A percentile compares a stretch with the other conserved stretches of the same genome.
These are phyloP conservation scores for Temnothorax ravouxi DNA, from an alignment of 2,888 invertebrate genomes.

Conservation along the genomic window DNA sequence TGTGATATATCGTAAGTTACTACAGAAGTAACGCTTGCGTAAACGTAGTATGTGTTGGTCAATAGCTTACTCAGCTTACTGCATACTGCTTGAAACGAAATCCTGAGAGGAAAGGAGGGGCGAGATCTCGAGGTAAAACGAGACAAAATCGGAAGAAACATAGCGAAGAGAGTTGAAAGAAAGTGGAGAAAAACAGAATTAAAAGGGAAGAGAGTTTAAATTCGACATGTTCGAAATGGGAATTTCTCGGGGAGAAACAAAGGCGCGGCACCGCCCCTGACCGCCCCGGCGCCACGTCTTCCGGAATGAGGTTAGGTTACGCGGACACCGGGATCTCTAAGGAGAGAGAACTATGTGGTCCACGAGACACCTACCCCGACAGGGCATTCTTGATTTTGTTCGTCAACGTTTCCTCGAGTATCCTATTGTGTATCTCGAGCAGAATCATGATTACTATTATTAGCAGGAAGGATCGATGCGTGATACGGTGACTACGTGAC, in stretches of 20 bases:
- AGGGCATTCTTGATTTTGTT: conserved; percentile 98
- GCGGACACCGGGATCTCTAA: conserved; percentile 7
- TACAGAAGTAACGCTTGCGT: too few relatives aligned
- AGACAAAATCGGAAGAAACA: neutral
- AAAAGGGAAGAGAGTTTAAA: neutral
- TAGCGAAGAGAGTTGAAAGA: neutral
- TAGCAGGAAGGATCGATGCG: conserved; percentile 7
- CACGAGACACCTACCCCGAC: conserved; percentile 93
- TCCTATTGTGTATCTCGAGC: conserved; percentile 99
- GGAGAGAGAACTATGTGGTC: conserved; percentile 24
- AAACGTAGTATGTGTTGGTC: too few relatives aligned
- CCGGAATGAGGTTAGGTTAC: conserved; percentile 36
- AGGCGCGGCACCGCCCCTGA: conserved; percentile 78
- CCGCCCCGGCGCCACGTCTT: conserved; percentile 73
- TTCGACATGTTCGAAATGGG: neutral
- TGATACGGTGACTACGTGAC: neutral
- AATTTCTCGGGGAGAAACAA: neutral
- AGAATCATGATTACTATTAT: conserved; percentile 92
- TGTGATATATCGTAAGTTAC: too few relatives aligned
- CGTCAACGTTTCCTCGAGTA: conserved; percentile 98
- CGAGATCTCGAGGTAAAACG: neutral
- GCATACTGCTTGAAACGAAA: neutral
- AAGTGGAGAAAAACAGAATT: neutral
- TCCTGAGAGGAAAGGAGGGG: too few relatives aligned
- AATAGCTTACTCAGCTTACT: too few relatives aligned